phyloP scores from a whole-genome alignment of 2,113 vertebrate species.

The Ploceus nigricollis region DNA sequence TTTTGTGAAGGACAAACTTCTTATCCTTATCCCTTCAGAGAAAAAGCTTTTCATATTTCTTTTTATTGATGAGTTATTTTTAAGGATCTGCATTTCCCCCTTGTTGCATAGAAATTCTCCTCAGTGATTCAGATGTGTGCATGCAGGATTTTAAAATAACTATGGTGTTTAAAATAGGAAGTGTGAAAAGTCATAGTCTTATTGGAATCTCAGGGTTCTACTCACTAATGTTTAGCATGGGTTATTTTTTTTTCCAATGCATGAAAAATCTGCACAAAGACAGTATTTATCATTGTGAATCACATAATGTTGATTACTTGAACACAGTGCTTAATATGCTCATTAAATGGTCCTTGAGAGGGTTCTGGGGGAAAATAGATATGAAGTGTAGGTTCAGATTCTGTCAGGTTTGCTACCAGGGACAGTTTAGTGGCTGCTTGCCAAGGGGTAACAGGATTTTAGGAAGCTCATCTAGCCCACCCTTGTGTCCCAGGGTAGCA shows the following conservation, averaged over 20 bases:
- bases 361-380: background rate
- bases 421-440: background rate
- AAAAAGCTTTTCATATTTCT: background rate
- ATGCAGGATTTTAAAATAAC: background rate
- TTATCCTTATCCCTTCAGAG: background rate
- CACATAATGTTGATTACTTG: background rate
- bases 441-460: background rate
- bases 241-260: background rate
- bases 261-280: background rate
- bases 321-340: background rate
- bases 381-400: background rate
- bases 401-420: background rate
- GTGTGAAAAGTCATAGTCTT: background rate
- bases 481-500: background rate
- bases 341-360: constrained; percentile 29
- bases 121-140: background rate
- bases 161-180: background rate
- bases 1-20: background rate
- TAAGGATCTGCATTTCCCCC: background rate
- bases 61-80: background rate
- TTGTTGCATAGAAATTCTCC: background rate
- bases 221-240: background rate
- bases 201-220: background rate
- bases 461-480: background rate
- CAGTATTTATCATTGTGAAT: background rate